These are phyloP conservation scores for Bugulina stolonifera DNA, from an alignment of 2,888 invertebrate genomes.

Conservation along the genomic window DNA sequence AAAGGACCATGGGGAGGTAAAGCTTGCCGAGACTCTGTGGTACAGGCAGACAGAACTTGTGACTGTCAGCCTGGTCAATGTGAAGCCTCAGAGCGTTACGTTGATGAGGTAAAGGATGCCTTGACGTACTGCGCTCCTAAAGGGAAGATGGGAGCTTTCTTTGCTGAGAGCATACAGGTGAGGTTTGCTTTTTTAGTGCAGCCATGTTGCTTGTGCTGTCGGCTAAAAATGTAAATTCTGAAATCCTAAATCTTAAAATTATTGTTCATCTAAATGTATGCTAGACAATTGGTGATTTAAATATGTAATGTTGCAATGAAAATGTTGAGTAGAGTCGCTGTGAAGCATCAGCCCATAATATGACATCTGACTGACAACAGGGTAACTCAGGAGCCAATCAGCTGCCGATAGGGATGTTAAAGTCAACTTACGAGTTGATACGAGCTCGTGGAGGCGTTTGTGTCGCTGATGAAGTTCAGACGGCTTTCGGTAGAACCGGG, in stretches of 20 bases:
- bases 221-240: no score
- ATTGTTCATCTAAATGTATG: no score
- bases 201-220: no score
- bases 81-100: constrained; percentile 70
- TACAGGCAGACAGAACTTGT: constrained; percentile 63
- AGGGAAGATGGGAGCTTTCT: constrained; percentile 74
- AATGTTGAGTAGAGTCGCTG: no score
- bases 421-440: constrained; percentile 71
- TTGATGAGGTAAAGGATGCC: constrained; percentile 73
- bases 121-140: constrained; percentile 73
- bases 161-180: constrained; percentile 87
- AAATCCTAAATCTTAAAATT: no score
- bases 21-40: constrained; percentile 77
- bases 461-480: constrained; percentile 92
- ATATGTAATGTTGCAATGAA: no score
- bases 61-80: constrained; percentile 63
- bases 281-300: no score
- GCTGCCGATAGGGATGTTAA: constrained; percentile 79
- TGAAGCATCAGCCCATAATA: no score
- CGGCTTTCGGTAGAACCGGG: constrained; percentile 91
- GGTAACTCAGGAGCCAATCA: constrained; percentile 91
- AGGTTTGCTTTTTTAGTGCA: no score
- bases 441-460: constrained; percentile 77
- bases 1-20: constrained; percentile 83
- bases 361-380: no score